Evolutionary conservation across 2,113 vertebrate species (phyloP), one percentile per base, ranked within the genome.

Genomic region (Rhynchomys soricoides): DNA sequence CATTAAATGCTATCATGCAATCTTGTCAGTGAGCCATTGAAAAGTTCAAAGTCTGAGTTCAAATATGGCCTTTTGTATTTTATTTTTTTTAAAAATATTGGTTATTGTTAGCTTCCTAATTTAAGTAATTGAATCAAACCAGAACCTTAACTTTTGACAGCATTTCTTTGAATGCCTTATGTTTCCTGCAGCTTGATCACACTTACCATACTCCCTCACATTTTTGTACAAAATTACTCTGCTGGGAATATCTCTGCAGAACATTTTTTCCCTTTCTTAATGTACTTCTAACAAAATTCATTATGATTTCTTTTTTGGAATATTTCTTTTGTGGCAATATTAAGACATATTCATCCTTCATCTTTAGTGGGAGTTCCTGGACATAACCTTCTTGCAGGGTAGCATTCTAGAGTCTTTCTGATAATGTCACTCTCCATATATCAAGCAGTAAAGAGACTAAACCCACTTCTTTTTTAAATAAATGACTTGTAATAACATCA

Each of bases 351-450:
- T 59, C 1, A 24, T 10, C 2, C 3, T 83, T 29, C 19, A 48
- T 70, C 29, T 90, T 73, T 75, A 26, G 26, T 29, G 13, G n/a
- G 13, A 37, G 7, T 34, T 13, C 26, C 17, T 31, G 21, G 50
- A 19, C 0, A 0, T 75, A 57, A 2, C 13, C 12, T 92, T 3
- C 3, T 2, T 22, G 37, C 31, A 92, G 26, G 37, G 0, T 2
- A 43, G 16, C 2, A 21, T 2, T 19, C 31, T 15, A 4, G 16
- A 75, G 4, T 81, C 22, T 50, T 62, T 15, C 24, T 57, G 24
- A 31, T 62, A 62, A 82, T 22, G 21, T 40, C 13, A 1, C 16
- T 85, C 66, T 62, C 10, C 21, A 82, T 34, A 73, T 16, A 68
- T 93, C 6, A 77, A 86, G 26, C 22, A 91, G 64, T 29, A 64